These are phyloP conservation scores for Drosophila algonquin DNA, from an alignment of 2,888 invertebrate species.

Conservation along the genomic window DNA sequence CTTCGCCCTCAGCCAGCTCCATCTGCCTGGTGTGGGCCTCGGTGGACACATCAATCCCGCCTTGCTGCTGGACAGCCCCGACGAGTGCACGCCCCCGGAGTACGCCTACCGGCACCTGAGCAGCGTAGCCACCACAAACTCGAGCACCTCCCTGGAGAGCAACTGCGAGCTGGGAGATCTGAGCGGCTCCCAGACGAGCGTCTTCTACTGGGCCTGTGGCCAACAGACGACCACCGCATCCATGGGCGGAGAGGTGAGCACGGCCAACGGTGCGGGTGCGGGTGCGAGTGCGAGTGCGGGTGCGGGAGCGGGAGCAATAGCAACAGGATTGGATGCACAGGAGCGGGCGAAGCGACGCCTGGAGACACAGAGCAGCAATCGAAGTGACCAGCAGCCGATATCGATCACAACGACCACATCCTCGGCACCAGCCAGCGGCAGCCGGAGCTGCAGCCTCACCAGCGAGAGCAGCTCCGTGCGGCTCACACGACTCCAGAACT, in stretches of 20 bases:
- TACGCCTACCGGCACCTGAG: constrained; percentile 81
- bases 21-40: constrained; percentile 58
- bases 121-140: constrained; percentile 80
- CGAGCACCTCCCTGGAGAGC: constrained; percentile 80
- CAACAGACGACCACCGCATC: constrained; percentile 17
- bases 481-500: constrained; percentile 80
- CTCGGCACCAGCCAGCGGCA: constrained; percentile 49
- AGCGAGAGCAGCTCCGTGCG: constrained; percentile 80
- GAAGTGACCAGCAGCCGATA: constrained; percentile 51
- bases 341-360: constrained; percentile 33
- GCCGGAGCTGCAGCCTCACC: constrained; percentile 79
- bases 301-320: neutral
- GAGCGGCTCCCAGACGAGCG: constrained; percentile 69
- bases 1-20: constrained; percentile 65
- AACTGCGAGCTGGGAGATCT: constrained; percentile 72
- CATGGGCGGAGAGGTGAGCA: constrained; percentile 82
- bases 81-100: constrained; percentile 82
- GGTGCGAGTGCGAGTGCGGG: no score
- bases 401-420: constrained; percentile 26
- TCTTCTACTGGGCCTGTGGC: constrained; percentile 67
- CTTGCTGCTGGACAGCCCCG: constrained; percentile 81
- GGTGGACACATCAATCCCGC: constrained; percentile 80
- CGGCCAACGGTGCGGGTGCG: constrained; percentile 48
- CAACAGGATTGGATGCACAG: constrained; percentile 30
- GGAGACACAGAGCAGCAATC: constrained; percentile 61